phyloP scores from a whole-genome alignment of 2,797 vertebrate species.

The Danio aesculapii region DNA sequence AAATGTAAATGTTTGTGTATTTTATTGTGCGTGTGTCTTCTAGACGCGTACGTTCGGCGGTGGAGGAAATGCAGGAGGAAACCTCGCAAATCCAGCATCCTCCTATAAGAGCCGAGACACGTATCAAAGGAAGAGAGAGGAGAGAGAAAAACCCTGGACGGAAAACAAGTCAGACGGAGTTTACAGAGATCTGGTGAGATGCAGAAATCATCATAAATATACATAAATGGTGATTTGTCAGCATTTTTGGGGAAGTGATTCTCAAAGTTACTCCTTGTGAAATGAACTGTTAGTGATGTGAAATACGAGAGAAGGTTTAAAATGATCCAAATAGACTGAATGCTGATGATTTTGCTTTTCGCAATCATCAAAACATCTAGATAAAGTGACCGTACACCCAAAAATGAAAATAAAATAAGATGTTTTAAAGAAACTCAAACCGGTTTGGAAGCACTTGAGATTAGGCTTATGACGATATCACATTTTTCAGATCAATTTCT shows the following conservation, averaged over 20 bases:
- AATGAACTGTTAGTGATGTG: background rate
- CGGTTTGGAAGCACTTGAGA: no score
- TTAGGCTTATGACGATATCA: no score
- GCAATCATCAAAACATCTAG: no score
- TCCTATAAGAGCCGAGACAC: conserved; percentile 85
- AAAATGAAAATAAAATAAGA: no score
- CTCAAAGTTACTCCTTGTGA: background rate
- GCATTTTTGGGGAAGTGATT: background rate
- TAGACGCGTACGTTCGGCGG: conserved; percentile 94
- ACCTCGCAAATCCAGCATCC: conserved; percentile 82
- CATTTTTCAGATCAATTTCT: no score
- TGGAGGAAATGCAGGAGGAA: conserved; percentile 90
- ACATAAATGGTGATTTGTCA: background rate
- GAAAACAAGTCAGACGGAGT: conserved; percentile 86
- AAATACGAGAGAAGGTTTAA: background rate
- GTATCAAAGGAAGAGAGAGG: conserved; percentile 86
- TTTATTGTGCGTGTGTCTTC: background rate
- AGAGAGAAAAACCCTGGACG: conserved; percentile 79
- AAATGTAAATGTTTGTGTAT: no score
- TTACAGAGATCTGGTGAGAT: conserved; percentile 94
- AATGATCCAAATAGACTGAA: background rate
- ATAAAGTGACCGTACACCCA: no score
- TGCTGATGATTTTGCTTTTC: background rate
- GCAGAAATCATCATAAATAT: background rate
- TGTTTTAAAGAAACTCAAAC: no score